Evolutionary conservation across 1,140 invertebrate species (phyloP).

Genomic region (Drosophila nebulosa): DNA sequence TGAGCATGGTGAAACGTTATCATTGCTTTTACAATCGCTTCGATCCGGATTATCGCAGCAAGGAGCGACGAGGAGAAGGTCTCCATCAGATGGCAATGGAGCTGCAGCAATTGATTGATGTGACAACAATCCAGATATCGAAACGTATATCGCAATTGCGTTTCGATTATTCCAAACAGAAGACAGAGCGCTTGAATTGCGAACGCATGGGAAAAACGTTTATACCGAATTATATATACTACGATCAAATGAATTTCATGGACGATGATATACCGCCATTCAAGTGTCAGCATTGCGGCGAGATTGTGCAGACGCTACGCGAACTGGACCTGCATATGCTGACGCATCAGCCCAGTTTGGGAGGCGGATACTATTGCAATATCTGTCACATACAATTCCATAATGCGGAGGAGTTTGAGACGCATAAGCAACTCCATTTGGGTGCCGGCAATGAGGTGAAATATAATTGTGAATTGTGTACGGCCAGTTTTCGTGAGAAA

Average conservation of each 20-base stretch:
- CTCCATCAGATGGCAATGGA: conserved; percentile 71
- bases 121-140: conserved; percentile 73
- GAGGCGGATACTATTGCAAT: conserved; percentile 59
- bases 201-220: conserved; percentile 64
- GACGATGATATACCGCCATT: conserved; percentile 75
- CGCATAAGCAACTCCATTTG: conserved; percentile 66
- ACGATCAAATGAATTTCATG: conserved; percentile 75
- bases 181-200: conserved; percentile 64
- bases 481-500: conserved; percentile 75
- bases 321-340: conserved; percentile 67
- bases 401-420: conserved; percentile 62
- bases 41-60: conserved; percentile 74
- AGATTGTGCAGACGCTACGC: conserved; percentile 66
- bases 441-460: conserved; percentile 56
- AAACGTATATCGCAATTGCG: conserved; percentile 75
- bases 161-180: conserved; percentile 76
- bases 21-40: conserved; percentile 76
- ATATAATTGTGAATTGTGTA: conserved; percentile 72
- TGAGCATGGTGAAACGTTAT: conserved; percentile 65
- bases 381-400: conserved; percentile 62
- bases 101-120: conserved; percentile 66
- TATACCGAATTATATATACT: conserved; percentile 67
- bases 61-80: conserved; percentile 72
- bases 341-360: conserved; percentile 60
- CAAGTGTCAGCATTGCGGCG: conserved; percentile 65